Conservation (phyloP, 1,140 invertebrate genomes). For the Diachasmimorpha longicaudata region DNA sequence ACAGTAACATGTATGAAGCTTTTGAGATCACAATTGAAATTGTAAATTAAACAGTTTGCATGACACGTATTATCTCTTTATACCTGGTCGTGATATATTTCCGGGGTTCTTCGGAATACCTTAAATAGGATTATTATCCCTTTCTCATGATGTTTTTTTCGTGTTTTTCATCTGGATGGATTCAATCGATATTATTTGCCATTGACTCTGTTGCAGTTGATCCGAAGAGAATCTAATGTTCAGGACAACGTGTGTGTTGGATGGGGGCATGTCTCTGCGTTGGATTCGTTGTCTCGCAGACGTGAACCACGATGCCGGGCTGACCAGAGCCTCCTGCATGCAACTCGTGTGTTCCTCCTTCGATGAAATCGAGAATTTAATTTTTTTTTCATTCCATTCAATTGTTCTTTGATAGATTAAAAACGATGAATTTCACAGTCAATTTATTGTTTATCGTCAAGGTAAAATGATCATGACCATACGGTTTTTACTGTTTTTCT, state of each 20-base stretch:
- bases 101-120: neutral
- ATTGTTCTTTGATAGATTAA: neutral
- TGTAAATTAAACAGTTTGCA: neutral
- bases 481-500: no score
- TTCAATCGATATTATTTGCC: neutral
- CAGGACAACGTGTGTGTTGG: constrained; percentile 60
- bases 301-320: constrained; percentile 88
- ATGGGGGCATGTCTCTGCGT: constrained; percentile 48
- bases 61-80: neutral
- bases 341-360: constrained; percentile 78
- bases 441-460: no score
- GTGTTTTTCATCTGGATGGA: neutral
- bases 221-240: constrained; percentile 41
- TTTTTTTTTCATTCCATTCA: no score
- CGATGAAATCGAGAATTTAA: constrained; percentile 9
- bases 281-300: constrained; percentile 65
- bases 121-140: neutral
- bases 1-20: neutral
- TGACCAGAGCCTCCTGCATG: constrained; percentile 84
- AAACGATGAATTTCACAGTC: no score
- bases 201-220: neutral
- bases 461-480: no score
- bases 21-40: neutral
- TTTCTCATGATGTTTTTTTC: neutral
- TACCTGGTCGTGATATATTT: neutral